Evolutionary conservation across 1,140 invertebrate genomes (phyloP), one percentile per base, ranked within the genome.

Genomic region (Campoletis sonorensis): DNA sequence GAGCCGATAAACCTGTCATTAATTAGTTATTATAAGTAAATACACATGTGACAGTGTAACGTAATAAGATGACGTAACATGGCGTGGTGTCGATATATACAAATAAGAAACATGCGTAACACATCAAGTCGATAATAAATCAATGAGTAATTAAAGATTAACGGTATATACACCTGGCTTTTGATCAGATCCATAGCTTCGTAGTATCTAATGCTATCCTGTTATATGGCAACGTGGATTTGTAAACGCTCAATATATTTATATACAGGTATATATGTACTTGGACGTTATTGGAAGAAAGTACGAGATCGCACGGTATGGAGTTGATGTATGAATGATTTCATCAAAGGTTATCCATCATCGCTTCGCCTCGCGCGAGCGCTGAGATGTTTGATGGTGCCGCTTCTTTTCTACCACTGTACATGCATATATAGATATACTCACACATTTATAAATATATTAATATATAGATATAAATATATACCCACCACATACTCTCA

Each of bases 81-180:
- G 64, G 40, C 40, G 51, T 37, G 11, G 64, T 30, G 78, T 82
- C 21, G 81, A 83, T 80, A 80, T 49, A 83, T 80, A 80, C 82
- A 80, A 81, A 80, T 80, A 80, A 78, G 80, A 68, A 84, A 84
- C 80, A 82, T 70, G 80, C 68, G 84, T 84, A 85, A 81, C 82
- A 79, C 81, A 75, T 58, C 68, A 49, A 67, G 54, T 71, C 82
- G 81, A 85, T 86, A 85, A 89, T 89, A 89, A 90, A 90, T 89
- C 89, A 90, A 88, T 86, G 84, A 82, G 83, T 89, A 89, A 90
- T 90, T 90, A 90, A 89, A 89, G 87, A 89, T 88, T 88, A 90
- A 90, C 88, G 87, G 87, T 87, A n/a, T n/a, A n/a, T n/a, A 83
- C 80, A 51, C 27, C 54, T 23, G 26, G 37, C 7, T 27, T n/a